phyloP scores from a whole-genome alignment of 2,113 vertebrate species.

The Ictidomys tridecemlineatus region DNA sequence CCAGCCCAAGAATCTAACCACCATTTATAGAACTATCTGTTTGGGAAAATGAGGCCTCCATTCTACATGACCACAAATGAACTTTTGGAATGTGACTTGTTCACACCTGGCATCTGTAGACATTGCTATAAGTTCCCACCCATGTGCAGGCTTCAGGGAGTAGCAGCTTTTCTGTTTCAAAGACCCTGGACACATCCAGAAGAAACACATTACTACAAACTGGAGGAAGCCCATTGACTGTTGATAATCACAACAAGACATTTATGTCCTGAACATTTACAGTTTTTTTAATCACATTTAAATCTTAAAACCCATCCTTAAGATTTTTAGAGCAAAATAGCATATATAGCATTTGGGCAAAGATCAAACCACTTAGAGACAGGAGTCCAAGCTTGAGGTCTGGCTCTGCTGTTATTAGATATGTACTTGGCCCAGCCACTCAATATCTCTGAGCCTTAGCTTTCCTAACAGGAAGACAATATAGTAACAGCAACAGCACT shows the following conservation, averaged over 20 bases:
- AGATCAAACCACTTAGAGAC: not conserved
- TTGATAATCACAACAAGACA: not conserved
- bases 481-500: not conserved
- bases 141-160: not conserved
- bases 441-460: not conserved
- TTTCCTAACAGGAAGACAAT: not conserved
- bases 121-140: not conserved
- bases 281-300: not conserved
- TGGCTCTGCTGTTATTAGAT: not conserved
- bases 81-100: not conserved
- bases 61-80: slow-evolving; percentile 52
- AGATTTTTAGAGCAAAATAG: slow-evolving; percentile 20
- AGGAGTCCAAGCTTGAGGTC: not conserved
- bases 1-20: slow-evolving; percentile 28
- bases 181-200: not conserved
- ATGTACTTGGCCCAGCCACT: not conserved
- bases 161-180: not conserved
- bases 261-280: not conserved
- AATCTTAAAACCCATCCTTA: slow-evolving; percentile 10
- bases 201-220: not conserved
- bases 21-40: not conserved
- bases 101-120: slow-evolving; percentile 26
- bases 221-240: not conserved
- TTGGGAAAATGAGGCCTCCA: slow-evolving; percentile 15
- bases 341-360: not conserved